Evolutionary conservation across 2,113 vertebrate species (phyloP).

Genomic region (Paracanthobrama guichenoti): DNA sequence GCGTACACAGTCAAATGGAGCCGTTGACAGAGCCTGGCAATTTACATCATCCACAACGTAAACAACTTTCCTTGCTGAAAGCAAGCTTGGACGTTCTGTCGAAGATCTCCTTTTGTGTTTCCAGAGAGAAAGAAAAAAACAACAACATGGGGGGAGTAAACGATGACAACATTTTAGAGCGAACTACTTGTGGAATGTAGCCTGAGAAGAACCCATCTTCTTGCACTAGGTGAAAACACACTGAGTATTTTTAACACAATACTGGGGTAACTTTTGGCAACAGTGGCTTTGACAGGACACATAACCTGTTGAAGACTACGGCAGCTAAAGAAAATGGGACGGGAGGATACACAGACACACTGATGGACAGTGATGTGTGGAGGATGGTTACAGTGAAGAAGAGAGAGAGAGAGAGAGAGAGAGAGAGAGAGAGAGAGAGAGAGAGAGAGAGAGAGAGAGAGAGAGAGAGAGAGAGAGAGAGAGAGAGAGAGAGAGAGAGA

Average conservation of each 20-base stretch:
- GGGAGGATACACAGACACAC: slow-evolving; percentile 45
- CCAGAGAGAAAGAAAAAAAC: not conserved
- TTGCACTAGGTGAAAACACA: not conserved
- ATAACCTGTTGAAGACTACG: not conserved
- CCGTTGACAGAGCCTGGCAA: not conserved
- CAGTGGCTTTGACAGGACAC: not conserved
- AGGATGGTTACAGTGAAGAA: not conserved
- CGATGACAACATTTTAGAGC: not conserved
- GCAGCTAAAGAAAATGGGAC: slow-evolving; percentile 42
- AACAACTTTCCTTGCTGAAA: not conserved
- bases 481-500: slow-evolving; percentile 67
- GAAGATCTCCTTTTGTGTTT: slow-evolving; percentile 5
- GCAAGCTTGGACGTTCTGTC: not conserved
- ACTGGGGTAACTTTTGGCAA: not conserved
- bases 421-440: slow-evolving; percentile 61
- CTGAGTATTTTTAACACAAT: not conserved
- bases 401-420: slow-evolving; percentile 61
- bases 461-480: slow-evolving; percentile 61
- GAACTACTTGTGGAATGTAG: not conserved
- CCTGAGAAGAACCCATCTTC: not conserved
- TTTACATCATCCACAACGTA: not conserved
- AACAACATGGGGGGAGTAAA: not conserved
- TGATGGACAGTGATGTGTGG: slow-evolving; percentile 61
- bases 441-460: slow-evolving; percentile 62
- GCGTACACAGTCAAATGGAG: not conserved